These are phyloP conservation scores for Eulemur macaco DNA, from an alignment of 2,113 vertebrate species.

Conservation along the genomic window DNA sequence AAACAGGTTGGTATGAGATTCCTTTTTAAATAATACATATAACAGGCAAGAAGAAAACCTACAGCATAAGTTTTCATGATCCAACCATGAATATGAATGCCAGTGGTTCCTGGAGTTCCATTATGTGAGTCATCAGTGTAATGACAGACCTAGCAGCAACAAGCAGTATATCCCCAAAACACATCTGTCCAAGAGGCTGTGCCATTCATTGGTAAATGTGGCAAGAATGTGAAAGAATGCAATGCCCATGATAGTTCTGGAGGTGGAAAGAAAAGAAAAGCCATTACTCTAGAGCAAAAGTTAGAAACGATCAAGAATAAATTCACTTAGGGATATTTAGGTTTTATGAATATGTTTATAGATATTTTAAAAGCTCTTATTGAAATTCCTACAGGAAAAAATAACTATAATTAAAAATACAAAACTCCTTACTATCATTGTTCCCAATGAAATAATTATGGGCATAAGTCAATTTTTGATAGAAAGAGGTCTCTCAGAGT, in stretches of 20 bases:
- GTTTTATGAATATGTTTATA: not conserved
- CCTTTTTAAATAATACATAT: not conserved
- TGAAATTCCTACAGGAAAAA: conserved; percentile 12
- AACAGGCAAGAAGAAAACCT: conserved; percentile 12
- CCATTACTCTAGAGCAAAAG: not conserved
- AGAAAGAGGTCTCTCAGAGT: not conserved
- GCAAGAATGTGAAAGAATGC: not conserved
- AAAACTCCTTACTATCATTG: not conserved
- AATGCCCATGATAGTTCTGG: not conserved
- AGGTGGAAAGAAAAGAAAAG: not conserved
- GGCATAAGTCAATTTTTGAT: not conserved
- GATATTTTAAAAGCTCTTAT: not conserved
- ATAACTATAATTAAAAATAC: not conserved
- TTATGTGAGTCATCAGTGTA: not conserved
- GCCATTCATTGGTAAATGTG: not conserved
- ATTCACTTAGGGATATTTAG: not conserved
- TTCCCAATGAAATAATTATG: not conserved
- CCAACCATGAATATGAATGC: not conserved
- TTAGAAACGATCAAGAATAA: not conserved
- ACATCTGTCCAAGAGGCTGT: not conserved
- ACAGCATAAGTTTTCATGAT: not conserved
- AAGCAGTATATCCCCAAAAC: not conserved
- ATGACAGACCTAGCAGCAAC: not conserved
- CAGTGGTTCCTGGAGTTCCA: not conserved
- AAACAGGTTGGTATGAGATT: not conserved